Base-by-base conservation (phyloP, 1,140 invertebrate species). In the Thaumetopoea pityocampa region DNA sequence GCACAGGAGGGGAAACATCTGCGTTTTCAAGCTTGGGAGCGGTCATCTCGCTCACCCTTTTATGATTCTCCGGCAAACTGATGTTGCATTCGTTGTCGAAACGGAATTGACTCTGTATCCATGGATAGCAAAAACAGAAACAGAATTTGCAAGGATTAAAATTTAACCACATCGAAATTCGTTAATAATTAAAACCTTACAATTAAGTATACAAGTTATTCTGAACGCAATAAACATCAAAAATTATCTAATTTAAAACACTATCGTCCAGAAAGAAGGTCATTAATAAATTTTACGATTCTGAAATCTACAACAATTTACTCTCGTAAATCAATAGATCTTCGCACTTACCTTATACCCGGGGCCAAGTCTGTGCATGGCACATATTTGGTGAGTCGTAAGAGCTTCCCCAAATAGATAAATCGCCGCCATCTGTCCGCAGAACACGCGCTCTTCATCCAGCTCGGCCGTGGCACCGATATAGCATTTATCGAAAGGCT, bases 401-500 rank as follows among this genome's bases (percentile, higher is more conserved):
- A 99, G 88, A 2, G 98, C 95, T 86, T 99, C 97, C 60, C 96
- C 96, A 85, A 99, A 99, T 36, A 99, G 86, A 87, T 99, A 99
- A 54, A 99, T 95, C 5, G 98, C 97, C 10, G 97, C 97, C 96
- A 99, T 98, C 89, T 99, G 98, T 20, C 98, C 98, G 87, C 97
- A 99, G 86, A 99, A 99, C 51, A 99, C 95, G 43, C 97, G 90
- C 82, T 97, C 95, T 80, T 99, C 97, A 67, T 97, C 95, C 68
- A 98, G 73, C 87, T 99, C 97, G 5, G 95, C 94, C 5, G 95
- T 97, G 19, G 96, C 95, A 28, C 98, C 98, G 67, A 99, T 98
- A 85, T 96, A 99, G 87, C 98, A 99, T 83, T 99, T 99, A 85
- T 99, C 98, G 87, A 98, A 99, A 20, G 96, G 95, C 95, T 99